Evolutionary conservation across 92 coral and sea anemone species (phyloP).

Genomic region (Bergia puertoricense): DNA sequence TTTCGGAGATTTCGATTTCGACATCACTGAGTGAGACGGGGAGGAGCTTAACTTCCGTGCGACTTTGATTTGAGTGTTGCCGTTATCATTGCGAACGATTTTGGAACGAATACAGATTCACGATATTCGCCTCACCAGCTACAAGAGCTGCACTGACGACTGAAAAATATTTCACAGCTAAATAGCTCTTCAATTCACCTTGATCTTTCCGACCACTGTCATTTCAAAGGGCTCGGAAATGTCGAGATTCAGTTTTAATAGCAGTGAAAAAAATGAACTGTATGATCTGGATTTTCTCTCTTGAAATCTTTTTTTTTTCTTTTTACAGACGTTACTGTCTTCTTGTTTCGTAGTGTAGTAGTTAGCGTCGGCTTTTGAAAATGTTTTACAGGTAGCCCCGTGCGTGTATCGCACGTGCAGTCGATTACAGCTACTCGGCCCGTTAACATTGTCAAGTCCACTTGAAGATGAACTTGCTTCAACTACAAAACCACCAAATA

Average conservation of each 20-base stretch:
- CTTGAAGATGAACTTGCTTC: background rate
- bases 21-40: conserved; percentile 35
- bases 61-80: conserved; percentile 8
- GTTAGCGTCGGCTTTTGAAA: background rate
- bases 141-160: conserved; percentile 19
- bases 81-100: conserved; percentile 29
- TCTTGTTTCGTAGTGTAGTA: background rate
- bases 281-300: background rate
- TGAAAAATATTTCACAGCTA: conserved; percentile 13
- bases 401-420: conserved; percentile 28
- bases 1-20: conserved; percentile 34
- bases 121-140: conserved; percentile 23
- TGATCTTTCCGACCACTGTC: conserved; percentile 20
- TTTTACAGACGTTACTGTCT: background rate
- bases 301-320: background rate
- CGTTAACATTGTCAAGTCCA: background rate
- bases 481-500: conserved; percentile 11
- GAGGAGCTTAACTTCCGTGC: conserved; percentile 25
- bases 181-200: conserved; percentile 9
- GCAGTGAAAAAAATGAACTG: background rate
- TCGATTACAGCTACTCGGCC: background rate
- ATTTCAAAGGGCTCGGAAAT: background rate
- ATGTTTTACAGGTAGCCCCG: background rate
- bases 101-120: conserved; percentile 23
- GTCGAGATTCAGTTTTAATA: background rate